Evolutionary conservation across 2,113 vertebrate genomes (phyloP).

Genomic region (Micronycteris hirsuta): DNA sequence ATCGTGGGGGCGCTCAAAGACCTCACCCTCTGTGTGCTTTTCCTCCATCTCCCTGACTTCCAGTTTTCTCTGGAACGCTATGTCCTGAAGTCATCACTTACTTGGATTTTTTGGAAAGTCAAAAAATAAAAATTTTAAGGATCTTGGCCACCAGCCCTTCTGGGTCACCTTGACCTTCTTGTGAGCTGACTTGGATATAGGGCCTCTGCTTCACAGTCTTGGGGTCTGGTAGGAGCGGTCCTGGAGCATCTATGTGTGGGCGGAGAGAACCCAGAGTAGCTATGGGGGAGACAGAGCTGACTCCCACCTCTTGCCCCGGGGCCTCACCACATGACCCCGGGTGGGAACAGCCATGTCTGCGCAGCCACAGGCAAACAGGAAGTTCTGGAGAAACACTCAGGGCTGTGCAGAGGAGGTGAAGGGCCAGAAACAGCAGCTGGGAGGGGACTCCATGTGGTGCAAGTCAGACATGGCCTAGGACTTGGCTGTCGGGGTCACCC

Average conservation of each 20-base stretch:
- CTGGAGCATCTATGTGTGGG: background rate
- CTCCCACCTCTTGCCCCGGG: background rate
- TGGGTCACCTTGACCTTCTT: conserved; percentile 64
- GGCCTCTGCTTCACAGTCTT: background rate
- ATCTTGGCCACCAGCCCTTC: conserved; percentile 37
- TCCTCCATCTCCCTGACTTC: background rate
- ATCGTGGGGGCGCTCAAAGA: background rate
- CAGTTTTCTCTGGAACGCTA: conserved; percentile 46
- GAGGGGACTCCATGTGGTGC: background rate
- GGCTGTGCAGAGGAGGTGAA: background rate
- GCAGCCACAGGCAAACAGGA: conserved; percentile 10
- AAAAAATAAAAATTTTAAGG: background rate
- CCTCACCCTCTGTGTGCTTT: background rate
- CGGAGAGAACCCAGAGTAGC: background rate
- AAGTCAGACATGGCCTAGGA: background rate
- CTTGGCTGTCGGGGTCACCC: background rate
- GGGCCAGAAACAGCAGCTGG: background rate
- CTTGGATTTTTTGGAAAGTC: conserved; percentile 42
- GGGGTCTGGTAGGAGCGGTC: background rate
- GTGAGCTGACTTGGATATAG: background rate
- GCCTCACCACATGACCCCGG: background rate
- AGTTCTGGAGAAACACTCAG: conserved; percentile 29
- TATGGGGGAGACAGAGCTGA: background rate
- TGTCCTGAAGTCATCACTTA: conserved; percentile 56
- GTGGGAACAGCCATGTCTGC: background rate